Evolutionary conservation across 1,140 invertebrate species (phyloP).

Genomic region (Charaxes varanes): DNA sequence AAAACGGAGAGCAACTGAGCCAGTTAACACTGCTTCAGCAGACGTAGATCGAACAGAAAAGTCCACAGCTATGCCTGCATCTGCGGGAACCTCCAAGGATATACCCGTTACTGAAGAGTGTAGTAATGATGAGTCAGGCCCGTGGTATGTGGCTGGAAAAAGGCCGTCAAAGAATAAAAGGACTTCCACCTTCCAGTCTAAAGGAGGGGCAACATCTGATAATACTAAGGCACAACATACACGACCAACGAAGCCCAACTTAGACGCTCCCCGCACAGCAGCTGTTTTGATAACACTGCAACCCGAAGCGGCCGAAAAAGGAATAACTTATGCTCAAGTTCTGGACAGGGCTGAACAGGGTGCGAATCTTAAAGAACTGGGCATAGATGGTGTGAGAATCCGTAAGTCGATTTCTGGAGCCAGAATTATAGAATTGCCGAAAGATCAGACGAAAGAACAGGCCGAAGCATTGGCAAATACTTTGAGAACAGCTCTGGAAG

Average conservation of each 20-base stretch:
- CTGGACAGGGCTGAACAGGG: constrained; percentile 1
- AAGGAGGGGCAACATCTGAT: too few relatives aligned
- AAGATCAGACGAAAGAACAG: constrained; percentile 1
- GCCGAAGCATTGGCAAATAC: neutral
- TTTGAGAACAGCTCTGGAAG: neutral
- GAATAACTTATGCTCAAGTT: constrained; percentile 4
- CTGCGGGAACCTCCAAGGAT: neutral
- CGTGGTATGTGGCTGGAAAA: too few relatives aligned
- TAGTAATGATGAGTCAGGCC: too few relatives aligned
- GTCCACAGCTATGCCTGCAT: too few relatives aligned
- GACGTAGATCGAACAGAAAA: too few relatives aligned
- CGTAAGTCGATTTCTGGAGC: constrained; percentile 1
- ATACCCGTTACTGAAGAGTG: too few relatives aligned
- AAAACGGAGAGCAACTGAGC: neutral
- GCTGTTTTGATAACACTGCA: constrained; percentile 9
- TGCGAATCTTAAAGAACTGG: constrained; percentile 1
- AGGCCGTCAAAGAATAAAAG: too few relatives aligned
- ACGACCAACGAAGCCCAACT: constrained; percentile 1
- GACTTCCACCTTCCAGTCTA: too few relatives aligned
- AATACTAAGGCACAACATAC: too few relatives aligned
- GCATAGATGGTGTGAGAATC: constrained; percentile 3
- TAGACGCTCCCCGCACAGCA: constrained; percentile 1
- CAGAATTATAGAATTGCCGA: neutral
- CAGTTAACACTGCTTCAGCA: too few relatives aligned
- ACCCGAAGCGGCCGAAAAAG: constrained; percentile 9